These are phyloP conservation scores for Sycobia sp. DNA, from an alignment of 1,140 invertebrate genomes.

Conservation along the genomic window DNA sequence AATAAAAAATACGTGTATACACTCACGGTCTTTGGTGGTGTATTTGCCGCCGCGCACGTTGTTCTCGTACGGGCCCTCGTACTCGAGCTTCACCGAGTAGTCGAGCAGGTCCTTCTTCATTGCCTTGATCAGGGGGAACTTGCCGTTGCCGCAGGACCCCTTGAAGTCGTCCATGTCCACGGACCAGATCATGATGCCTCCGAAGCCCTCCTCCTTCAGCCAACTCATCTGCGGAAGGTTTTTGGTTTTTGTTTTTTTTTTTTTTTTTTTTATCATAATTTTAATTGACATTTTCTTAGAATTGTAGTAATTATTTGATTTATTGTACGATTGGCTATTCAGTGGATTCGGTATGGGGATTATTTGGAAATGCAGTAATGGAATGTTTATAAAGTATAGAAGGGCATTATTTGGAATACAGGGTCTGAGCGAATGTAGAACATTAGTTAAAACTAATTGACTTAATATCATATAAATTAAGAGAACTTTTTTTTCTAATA, in stretches of 20 bases:
- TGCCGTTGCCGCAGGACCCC: constrained; percentile 86
- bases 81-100: constrained; percentile 85
- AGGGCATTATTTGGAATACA: no score
- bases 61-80: constrained; percentile 84
- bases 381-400: no score
- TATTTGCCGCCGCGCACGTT: constrained; percentile 74
- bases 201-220: constrained; percentile 91
- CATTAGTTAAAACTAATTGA: no score
- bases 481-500: no score
- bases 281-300: no score
- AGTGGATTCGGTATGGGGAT: no score
- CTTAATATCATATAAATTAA: no score
- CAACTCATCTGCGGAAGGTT: constrained; percentile 77
- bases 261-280: not conserved
- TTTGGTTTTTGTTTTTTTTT: not conserved
- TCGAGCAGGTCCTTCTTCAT: constrained; percentile 84
- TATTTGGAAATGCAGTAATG: no score
- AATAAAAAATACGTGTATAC: no score
- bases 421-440: no score
- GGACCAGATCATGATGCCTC: constrained; percentile 97
- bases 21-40: constrained; percentile 78
- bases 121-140: constrained; percentile 87
- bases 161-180: constrained; percentile 95
- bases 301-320: no score
- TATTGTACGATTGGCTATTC: no score